These are phyloP conservation scores for Xylocampa areola DNA, from an alignment of 2,888 invertebrate genomes.

Conservation along the genomic window DNA sequence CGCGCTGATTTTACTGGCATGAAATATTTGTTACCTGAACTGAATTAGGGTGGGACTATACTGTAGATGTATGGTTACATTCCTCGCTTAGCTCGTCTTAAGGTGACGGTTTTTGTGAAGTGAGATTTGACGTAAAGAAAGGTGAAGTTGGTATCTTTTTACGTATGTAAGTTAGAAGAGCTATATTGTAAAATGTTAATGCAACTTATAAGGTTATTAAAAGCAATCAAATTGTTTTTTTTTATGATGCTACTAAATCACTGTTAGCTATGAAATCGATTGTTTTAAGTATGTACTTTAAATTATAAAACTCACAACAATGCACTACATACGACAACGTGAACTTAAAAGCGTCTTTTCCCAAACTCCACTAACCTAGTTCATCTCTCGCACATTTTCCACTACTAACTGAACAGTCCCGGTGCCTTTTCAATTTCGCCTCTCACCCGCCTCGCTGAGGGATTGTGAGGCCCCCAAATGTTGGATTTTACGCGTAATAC, in stretches of 20 bases:
- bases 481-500: constrained; percentile 75
- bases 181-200: no score
- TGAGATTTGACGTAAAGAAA: no score
- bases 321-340: neutral
- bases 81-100: constrained; percentile 6
- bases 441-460: constrained; percentile 66
- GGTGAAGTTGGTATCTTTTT: no score
- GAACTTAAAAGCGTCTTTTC: neutral
- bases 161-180: no score
- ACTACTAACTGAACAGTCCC: constrained; percentile 60
- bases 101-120: no score
- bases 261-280: no score
- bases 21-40: constrained; percentile 80
- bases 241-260: no score
- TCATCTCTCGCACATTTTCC: constrained; percentile 39
- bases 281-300: neutral
- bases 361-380: constrained; percentile 14
- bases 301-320: neutral
- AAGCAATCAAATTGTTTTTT: no score
- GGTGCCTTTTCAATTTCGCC: constrained; percentile 81
- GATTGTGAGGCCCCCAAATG: constrained; percentile 71
- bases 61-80: constrained; percentile 22
- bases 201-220: no score
- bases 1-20: constrained; percentile 80
- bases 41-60: constrained; percentile 35